Base-by-base conservation (phyloP, 2,888 invertebrate species). In the Synergus gifuensis region DNA sequence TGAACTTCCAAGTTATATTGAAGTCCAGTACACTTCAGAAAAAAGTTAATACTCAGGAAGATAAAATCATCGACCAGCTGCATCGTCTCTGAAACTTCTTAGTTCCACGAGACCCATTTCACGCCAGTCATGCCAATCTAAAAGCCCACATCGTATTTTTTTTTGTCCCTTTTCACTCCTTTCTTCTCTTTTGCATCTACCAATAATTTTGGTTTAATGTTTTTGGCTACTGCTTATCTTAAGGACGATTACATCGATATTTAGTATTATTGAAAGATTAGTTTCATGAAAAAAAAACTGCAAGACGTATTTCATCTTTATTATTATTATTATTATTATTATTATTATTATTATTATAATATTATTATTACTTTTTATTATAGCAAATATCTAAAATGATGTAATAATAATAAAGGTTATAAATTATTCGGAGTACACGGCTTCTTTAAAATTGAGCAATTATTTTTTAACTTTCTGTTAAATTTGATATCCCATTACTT, bases 21-120 rank as follows among this genome's bases (percentile, higher is more conserved):
- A 69, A 54, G 4, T 69, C 16, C 46, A 14, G 69, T 54, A 49
- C 1, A 28, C 28, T 1, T 22, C 36, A 2, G 16, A 69, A 69
- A 69, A 69, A 69, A 49, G 54, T 54, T 69, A 69, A 69, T 69
- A 36, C 28, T 49, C n/a, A 36, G 64, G 40, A 64, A 69, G 69
- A 69, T 69, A 69, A 69, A 69, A 69, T 69, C 69, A 69, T 69
- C 28, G 18, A 36, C 69, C 49, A 69, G 69, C 69, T 69, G 69
- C 69, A 36, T 49, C 69, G 49, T 49, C 9, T 49, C 49, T 18
- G 49, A 28, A 49, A 49, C 69, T 69, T 69, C 28, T 16, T 69
- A 69, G 69, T 69, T 49, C 49, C 69, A 69, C 8, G 46, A 69
- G 69, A 69, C 49, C 69, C 69, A 69, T 69, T 69, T 69, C 69